Conservation (phyloP, 1,140 invertebrate species). For the Andricus grossulariae region DNA sequence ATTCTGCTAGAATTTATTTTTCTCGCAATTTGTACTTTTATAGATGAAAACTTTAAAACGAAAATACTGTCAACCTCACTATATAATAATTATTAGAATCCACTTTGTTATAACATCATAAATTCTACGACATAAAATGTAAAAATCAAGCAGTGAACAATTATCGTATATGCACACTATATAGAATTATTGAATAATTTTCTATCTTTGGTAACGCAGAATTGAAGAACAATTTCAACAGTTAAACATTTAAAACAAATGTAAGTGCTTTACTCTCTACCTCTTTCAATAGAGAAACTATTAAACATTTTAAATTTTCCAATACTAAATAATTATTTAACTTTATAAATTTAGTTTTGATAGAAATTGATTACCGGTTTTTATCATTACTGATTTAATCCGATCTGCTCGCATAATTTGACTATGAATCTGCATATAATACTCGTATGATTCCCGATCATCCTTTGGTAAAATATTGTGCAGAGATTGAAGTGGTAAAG, state of each 20-base stretch:
- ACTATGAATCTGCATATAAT: slow-evolving; percentile 76
- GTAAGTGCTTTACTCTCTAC: slow-evolving; percentile 56
- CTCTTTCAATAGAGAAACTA: slow-evolving; percentile 76
- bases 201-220: neutral
- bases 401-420: slow-evolving; percentile 79
- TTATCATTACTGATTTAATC: slow-evolving; percentile 79
- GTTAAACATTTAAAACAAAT: slow-evolving; percentile 12
- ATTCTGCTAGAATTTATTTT: neutral
- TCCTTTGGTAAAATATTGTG: slow-evolving; percentile 74
- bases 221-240: slow-evolving; percentile 10
- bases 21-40: too few species aligned
- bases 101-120: slow-evolving; percentile 7
- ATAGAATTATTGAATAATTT: slow-evolving; percentile 14
- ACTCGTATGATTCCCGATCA: slow-evolving; percentile 68
- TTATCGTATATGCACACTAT: neutral
- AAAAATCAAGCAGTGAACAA: slow-evolving; percentile 14
- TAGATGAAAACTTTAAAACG: too few species aligned
- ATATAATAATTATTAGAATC: slow-evolving; percentile 4
- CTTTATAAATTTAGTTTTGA: slow-evolving; percentile 76
- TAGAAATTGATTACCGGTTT: slow-evolving; percentile 79
- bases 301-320: slow-evolving; percentile 51
- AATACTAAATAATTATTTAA: slow-evolving; percentile 6
- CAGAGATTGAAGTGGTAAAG: slow-evolving; percentile 74
- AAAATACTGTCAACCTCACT: too few species aligned
- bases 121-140: slow-evolving; percentile 19